Evolutionary conservation across 2,113 vertebrate species (phyloP).

Genomic region (Bolborhynchus lineola): DNA sequence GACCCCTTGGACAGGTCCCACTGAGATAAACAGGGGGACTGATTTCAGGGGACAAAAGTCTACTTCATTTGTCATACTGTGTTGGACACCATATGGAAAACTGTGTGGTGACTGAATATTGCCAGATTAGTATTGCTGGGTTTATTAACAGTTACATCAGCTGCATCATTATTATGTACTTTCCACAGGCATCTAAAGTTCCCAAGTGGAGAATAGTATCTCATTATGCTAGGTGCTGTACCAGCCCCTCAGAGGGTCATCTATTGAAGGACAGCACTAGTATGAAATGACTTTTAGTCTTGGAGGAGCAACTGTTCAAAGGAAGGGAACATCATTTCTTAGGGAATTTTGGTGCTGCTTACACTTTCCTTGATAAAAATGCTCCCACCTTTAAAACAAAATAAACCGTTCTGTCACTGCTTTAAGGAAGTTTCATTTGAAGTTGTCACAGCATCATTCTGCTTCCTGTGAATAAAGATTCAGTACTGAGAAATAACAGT

Average conservation of each 20-base stretch:
- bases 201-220: not conserved
- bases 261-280: not conserved
- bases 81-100: not conserved
- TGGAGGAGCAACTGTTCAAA: not conserved
- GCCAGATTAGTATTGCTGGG: not conserved
- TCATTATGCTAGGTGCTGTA: not conserved
- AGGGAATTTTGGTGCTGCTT: not conserved
- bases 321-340: not conserved
- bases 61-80: fast-evolving
- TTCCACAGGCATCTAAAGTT: not conserved
- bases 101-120: not conserved
- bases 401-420: not conserved
- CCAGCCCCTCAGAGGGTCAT: not conserved
- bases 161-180: not conserved
- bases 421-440: not conserved
- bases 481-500: not conserved
- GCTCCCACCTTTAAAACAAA: not conserved
- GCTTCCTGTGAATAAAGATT: not conserved
- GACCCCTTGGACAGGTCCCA: not conserved
- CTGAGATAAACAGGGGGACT: not conserved
- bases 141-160: not conserved
- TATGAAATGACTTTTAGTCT: not conserved
- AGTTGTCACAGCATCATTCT: not conserved
- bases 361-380: not conserved
- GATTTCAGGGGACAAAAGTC: not conserved